Evolutionary conservation across 2,888 invertebrate species (phyloP).

Genomic region (Disparrhopalites patrizii): DNA sequence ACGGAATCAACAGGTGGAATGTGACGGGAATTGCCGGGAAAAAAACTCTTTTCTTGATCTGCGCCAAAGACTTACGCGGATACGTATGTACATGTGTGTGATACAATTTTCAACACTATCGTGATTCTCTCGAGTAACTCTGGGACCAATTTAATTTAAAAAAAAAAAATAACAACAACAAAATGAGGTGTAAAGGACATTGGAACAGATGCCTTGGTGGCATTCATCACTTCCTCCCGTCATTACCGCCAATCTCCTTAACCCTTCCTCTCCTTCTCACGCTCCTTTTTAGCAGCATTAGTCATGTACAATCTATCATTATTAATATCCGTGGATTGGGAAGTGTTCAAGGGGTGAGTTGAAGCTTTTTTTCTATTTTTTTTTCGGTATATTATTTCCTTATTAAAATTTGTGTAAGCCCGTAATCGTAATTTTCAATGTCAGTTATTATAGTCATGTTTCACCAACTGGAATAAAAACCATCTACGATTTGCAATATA

Average conservation of each 20-base stretch:
- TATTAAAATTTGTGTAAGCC: neutral
- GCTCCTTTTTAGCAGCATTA: neutral
- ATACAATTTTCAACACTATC: too few relatives aligned
- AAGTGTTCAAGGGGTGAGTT: constrained; percentile 47
- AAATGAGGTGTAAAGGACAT: neutral
- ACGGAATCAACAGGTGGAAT: too few relatives aligned
- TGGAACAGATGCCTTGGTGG: neutral
- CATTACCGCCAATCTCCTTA: neutral
- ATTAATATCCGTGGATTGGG: constrained; percentile 45
- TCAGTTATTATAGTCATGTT: too few relatives aligned
- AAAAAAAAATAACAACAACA: too few relatives aligned
- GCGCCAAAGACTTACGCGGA: too few relatives aligned
- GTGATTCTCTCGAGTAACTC: too few relatives aligned
- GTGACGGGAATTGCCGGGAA: too few relatives aligned
- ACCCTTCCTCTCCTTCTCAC: neutral
- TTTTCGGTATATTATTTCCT: constrained; percentile 11
- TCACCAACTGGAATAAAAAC: too few relatives aligned
- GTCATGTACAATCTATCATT: constrained; percentile 35
- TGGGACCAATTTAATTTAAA: too few relatives aligned
- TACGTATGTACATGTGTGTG: too few relatives aligned
- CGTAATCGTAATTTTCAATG: neutral
- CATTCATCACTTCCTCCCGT: neutral
- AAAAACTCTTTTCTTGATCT: too few relatives aligned
- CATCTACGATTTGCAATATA: too few relatives aligned
- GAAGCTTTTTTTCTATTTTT: neutral